These are phyloP conservation scores for Progne subis DNA, from an alignment of 2,113 vertebrate species.

Conservation along the genomic window DNA sequence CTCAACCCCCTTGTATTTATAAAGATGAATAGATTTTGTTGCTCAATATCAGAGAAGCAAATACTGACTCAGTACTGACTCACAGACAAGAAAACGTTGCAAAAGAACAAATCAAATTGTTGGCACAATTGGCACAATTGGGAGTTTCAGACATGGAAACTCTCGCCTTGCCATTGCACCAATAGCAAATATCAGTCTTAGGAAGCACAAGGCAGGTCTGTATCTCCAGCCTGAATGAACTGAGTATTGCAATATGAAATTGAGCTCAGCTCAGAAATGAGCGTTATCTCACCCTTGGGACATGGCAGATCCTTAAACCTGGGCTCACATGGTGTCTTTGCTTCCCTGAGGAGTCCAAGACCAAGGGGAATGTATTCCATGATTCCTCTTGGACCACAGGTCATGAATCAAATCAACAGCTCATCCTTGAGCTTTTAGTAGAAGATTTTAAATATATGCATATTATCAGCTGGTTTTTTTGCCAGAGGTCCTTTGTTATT, in stretches of 20 bases:
- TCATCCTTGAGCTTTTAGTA: not conserved
- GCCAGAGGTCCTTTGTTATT: not conserved
- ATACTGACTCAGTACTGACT: not conserved
- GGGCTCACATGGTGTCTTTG: not conserved
- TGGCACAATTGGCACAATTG: not conserved
- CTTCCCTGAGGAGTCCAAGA: not conserved
- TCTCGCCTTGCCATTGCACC: not conserved
- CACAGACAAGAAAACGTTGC: not conserved
- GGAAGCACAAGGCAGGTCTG: not conserved
- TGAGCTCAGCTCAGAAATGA: not conserved
- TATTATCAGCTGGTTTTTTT: not conserved
- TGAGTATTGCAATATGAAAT: not conserved
- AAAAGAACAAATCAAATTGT: not conserved
- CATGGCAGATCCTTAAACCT: not conserved
- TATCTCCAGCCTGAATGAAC: not conserved
- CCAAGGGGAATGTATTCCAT: not conserved
- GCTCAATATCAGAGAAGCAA: not conserved
- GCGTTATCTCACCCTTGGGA: not conserved
- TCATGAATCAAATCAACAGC: not conserved
- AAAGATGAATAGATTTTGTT: not conserved
- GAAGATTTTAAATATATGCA: not conserved
- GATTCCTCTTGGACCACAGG: not conserved
- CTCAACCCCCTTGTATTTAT: not conserved
- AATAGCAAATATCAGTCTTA: not conserved
- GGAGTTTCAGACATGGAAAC: not conserved